Percentiles rank a stretch among this genome's conserved stretches.
phyloP scores from a whole-genome alignment of 2,888 invertebrate genomes.

The Gisinianus flammeolus region DNA sequence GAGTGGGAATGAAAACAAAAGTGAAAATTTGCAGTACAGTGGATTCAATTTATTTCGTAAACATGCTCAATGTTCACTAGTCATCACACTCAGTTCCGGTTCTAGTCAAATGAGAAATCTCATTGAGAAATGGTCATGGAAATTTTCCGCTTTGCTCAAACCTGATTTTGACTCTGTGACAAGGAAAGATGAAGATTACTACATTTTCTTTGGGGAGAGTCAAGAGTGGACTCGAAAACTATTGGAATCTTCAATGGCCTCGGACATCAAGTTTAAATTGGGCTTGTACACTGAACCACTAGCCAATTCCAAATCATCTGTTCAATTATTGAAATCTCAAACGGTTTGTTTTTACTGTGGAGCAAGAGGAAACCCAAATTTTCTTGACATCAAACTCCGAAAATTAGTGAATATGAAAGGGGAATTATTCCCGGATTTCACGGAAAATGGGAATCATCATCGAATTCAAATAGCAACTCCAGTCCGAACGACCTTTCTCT shows the following conservation, averaged over 20 bases:
- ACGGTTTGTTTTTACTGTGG: constrained; percentile 7
- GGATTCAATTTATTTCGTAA: neutral
- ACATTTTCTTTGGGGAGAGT: neutral
- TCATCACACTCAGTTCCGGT: neutral
- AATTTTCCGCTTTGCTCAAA: neutral
- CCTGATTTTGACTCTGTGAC: neutral
- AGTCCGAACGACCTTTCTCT: constrained; percentile 1
- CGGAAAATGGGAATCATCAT: neutral
- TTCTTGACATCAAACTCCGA: neutral
- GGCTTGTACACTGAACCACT: neutral
- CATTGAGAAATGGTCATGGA: neutral
- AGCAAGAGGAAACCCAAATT: neutral
- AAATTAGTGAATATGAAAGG: neutral
- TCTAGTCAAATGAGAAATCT: neutral
- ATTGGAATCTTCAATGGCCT: neutral
- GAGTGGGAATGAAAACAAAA: no score
- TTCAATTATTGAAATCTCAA: neutral
- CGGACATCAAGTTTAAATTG: neutral
- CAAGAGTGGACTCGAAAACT: neutral
- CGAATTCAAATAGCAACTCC: neutral
- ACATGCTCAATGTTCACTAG: neutral
- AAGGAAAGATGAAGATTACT: constrained; percentile 4
- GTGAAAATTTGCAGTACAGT: no score
- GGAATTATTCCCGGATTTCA: neutral
- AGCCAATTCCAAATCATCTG: neutral